Percentiles rank a stretch among this genome's conserved stretches.
Evolutionary conservation across 2,888 invertebrate genomes (phyloP).

Genomic region (Latrodectus hesperus): DNA sequence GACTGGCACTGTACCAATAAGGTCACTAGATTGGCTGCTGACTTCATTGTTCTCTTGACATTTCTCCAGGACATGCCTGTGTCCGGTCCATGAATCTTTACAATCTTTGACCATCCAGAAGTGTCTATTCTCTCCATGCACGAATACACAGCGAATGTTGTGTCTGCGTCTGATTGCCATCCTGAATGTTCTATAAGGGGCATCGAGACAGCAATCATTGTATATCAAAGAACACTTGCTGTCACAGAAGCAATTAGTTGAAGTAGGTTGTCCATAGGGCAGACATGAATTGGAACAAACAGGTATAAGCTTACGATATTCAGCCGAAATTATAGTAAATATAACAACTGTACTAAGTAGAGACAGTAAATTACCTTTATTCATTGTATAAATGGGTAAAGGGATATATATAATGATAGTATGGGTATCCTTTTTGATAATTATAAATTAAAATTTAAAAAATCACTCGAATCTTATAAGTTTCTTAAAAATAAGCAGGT

Average conservation of each 20-base stretch:
- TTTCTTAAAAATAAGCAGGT: no score
- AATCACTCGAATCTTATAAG: no score
- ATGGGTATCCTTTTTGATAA: no score
- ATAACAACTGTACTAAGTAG: not conserved
- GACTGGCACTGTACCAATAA: constrained; percentile 32
- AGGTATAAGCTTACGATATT: constrained; percentile 50
- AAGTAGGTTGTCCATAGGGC: not conserved
- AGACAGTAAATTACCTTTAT: no score
- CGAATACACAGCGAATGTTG: constrained; percentile 42
- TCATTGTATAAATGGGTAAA: no score
- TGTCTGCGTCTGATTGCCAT: constrained; percentile 22
- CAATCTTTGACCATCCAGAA: constrained; percentile 63
- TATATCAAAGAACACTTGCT: constrained; percentile 53
- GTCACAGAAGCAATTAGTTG: constrained; percentile 53
- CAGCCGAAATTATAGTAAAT: not conserved
- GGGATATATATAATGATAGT: no score
- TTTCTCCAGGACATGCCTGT: constrained; percentile 22
- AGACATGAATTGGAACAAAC: constrained; percentile 40
- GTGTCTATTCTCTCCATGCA: constrained; percentile 45
- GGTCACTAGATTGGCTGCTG: constrained; percentile 22
- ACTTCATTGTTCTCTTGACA: not conserved
- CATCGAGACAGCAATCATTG: constrained; percentile 60
- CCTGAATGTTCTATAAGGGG: constrained; percentile 40
- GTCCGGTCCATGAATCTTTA: constrained; percentile 31
- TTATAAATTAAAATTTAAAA: no score